These are phyloP conservation scores for Anguilla marmorata DNA, from an alignment of 2,797 vertebrate species.

Conservation along the genomic window DNA sequence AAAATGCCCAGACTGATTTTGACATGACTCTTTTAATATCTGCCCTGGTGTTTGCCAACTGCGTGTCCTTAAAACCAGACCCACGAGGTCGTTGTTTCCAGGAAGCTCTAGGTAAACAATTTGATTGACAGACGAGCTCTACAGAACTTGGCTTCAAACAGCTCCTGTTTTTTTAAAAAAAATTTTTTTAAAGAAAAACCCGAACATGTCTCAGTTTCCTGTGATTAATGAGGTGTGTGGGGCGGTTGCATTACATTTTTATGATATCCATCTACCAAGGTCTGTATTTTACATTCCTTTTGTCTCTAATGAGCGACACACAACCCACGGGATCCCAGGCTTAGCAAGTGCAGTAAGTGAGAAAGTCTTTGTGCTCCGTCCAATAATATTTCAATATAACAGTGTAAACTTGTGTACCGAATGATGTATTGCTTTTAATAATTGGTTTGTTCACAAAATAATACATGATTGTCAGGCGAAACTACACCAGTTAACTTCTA, in stretches of 20 bases:
- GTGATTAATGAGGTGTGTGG: background rate
- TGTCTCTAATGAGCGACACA: background rate
- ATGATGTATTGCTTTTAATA: background rate
- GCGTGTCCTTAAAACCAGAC: background rate
- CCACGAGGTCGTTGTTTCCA: background rate
- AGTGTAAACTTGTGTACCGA: background rate
- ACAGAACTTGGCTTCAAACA: background rate
- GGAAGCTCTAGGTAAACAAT: background rate
- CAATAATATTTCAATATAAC: background rate
- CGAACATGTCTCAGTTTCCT: background rate
- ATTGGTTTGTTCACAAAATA: background rate
- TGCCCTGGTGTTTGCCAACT: background rate
- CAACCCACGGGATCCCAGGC: background rate
- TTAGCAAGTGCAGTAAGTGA: background rate
- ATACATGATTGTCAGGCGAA: background rate
- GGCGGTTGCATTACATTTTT: background rate
- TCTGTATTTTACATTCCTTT: background rate
- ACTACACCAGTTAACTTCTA: too few species aligned
- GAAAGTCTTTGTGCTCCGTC: background rate
- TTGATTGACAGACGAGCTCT: background rate
- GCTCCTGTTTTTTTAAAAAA: background rate
- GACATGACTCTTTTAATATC: background rate
- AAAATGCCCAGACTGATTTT: background rate
- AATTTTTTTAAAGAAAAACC: background rate
- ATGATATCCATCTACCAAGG: background rate